A percentile compares a stretch with the other conserved stretches of the same genome.
Evolutionary conservation across 2,113 vertebrate genomes (phyloP).

Genomic region (Hemiprocne comata): DNA sequence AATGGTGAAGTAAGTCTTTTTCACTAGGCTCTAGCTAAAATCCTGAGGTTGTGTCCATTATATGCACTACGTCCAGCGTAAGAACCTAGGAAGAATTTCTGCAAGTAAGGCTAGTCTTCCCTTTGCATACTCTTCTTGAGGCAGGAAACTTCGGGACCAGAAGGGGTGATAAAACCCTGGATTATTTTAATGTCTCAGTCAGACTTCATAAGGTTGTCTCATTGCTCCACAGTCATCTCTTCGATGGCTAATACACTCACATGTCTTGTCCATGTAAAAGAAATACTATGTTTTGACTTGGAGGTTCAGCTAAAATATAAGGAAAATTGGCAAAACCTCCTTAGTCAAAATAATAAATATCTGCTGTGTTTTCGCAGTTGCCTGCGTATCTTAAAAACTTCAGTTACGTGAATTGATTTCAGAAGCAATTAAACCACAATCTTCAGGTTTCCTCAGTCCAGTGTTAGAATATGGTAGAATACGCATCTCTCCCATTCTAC

Average conservation of each 20-base stretch:
- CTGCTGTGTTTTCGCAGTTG: not conserved
- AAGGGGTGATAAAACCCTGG: not conserved
- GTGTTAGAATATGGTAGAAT: not conserved
- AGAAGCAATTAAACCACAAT: not conserved
- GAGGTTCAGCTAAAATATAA: not conserved
- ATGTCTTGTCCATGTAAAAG: not conserved
- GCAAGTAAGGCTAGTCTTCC: not conserved
- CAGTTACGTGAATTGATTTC: not conserved
- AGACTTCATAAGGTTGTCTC: not conserved
- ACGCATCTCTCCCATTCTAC: not conserved
- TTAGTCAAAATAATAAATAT: not conserved
- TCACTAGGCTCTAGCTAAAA: not conserved
- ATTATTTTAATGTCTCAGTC: not conserved
- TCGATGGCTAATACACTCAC: not conserved
- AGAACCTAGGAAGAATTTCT: not conserved
- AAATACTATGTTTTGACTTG: not conserved
- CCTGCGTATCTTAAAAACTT: not conserved
- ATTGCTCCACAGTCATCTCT: not conserved
- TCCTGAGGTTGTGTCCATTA: not conserved
- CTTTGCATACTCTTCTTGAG: not conserved
- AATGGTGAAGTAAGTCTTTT: not conserved
- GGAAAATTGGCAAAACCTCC: not conserved
- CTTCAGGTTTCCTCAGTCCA: not conserved
- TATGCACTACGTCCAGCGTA: not conserved
- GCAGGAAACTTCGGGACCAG: not conserved